Base-by-base conservation (phyloP, 2,113 vertebrate genomes). In the Abramis brama region DNA sequence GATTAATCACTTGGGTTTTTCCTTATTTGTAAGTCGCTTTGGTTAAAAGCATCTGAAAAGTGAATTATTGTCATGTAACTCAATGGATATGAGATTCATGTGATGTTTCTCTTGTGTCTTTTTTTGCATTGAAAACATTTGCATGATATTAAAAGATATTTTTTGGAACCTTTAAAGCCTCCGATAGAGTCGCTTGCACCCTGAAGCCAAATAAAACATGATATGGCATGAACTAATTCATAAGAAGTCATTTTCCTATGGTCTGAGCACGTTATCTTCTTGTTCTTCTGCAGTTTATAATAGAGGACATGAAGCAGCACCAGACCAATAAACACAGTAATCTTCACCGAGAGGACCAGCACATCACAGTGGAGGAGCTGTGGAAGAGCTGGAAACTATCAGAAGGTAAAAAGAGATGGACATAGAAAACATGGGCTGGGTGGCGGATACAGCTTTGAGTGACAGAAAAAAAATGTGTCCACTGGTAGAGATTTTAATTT, bases 301-400 rank as follows among this genome's bases (percentile, higher is more conserved):
- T 97, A 90, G 97, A 99, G 94, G 98, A 99, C 93, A 98, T 99
- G 98, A 98, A 99, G 89, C 97, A 98, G 91, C 94, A 96, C 86
- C 92, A 99, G 94, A 95, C 97, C 73, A 98, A 98, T 93, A 99
- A 99, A 86, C 98, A 99, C 87, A 99, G 95, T 92, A 97, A 98
- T 90, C 94, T 99, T 83, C 98, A 99, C 90, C 95, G 96, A 79
- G 98, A 99, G 92, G 98, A 99, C 92, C 98, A 99, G 85, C 97
- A 99, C 88, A 99, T 99, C 91, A 99, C 98, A 0, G 95, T 99
- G 93, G 97, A 98, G 92, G 98, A 99, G 92, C 93, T 99, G 82
- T 99, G 98, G 98, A 97, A 92, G 91, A 94, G 95, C 86, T 99
- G 98, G 98, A 99, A 99, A 93, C 95, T 93, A 0, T 99, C 96